phyloP scores from a whole-genome alignment of 2,113 vertebrate species.

The Lathamus discolor region DNA sequence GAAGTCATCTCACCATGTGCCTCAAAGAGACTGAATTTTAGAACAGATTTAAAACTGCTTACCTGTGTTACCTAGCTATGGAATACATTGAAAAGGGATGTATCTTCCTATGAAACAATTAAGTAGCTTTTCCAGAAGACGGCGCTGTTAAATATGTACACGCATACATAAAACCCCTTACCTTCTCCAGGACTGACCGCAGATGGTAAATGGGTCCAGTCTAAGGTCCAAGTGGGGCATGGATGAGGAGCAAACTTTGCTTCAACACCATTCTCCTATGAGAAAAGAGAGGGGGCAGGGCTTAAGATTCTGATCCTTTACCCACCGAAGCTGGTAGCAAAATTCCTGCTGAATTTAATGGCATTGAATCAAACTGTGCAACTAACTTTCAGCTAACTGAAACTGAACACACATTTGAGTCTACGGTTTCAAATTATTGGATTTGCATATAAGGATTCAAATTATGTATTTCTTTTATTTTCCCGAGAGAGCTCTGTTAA shows the following conservation, averaged over 20 bases:
- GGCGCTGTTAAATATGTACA: background rate
- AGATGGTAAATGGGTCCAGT: constrained; percentile 86
- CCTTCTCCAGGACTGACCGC: constrained; percentile 93
- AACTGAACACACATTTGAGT: background rate
- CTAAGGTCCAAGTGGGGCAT: constrained; percentile 83
- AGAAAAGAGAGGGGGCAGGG: background rate
- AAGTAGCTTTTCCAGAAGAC: background rate
- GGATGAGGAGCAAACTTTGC: constrained; percentile 88
- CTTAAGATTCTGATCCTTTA: background rate
- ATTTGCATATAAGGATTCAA: background rate
- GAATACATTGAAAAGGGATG: background rate
- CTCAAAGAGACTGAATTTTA: background rate
- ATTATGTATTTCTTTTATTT: background rate
- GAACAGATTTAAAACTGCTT: background rate
- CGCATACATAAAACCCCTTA: constrained; percentile 27
- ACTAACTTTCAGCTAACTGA: background rate
- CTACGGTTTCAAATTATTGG: no score
- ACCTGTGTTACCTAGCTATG: background rate
- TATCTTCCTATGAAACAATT: background rate
- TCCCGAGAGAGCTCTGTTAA: background rate
- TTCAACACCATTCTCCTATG: constrained; percentile 87
- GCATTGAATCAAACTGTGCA: background rate
- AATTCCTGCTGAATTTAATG: background rate
- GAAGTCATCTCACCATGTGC: background rate
- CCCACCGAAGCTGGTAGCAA: background rate